These are phyloP conservation scores for Stichopus chloronotus DNA, from an alignment of 35 echinoderm and acorn worm genomes.

Conservation along the genomic window DNA sequence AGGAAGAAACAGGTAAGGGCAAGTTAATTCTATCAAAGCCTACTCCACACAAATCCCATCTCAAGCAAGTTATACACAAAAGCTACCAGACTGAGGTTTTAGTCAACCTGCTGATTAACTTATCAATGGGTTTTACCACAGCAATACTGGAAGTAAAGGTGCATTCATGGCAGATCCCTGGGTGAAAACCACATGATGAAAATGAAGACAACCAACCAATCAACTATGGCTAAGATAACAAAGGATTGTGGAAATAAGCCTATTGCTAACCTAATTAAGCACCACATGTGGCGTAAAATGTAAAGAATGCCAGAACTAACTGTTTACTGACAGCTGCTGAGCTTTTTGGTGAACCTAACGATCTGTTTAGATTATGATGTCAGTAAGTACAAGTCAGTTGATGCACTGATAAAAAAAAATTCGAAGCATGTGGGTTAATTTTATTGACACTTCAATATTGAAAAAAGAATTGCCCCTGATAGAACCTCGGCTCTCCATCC, in stretches of 20 bases:
- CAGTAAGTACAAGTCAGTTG: no score
- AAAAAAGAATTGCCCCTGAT: no score
- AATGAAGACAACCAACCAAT: not conserved
- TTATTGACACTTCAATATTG: no score
- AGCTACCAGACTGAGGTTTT: not conserved
- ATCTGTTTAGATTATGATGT: no score
- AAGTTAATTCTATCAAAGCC: no score
- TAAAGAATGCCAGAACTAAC: not conserved
- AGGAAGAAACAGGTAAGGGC: no score
- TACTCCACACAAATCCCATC: no score
- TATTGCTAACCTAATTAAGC: slow-evolving; percentile 24
- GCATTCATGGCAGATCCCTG: not conserved
- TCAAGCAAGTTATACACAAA: no score
- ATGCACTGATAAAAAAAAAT: no score
- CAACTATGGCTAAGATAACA: slow-evolving; percentile 20
- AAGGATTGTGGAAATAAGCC: not conserved
- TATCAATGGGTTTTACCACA: slow-evolving; percentile 39
- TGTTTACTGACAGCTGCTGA: not conserved
- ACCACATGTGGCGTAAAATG: not conserved
- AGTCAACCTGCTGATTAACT: slow-evolving; percentile 2
- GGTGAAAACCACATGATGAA: slow-evolving; percentile 18
- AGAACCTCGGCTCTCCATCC: no score
- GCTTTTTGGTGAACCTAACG: no score
- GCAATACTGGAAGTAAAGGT: not conserved
- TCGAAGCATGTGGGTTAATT: no score